A percentile compares a stretch with the other conserved stretches of the same genome.
phyloP scores from a whole-genome alignment of 2,888 invertebrate genomes.

The Augochlorella aurata region DNA sequence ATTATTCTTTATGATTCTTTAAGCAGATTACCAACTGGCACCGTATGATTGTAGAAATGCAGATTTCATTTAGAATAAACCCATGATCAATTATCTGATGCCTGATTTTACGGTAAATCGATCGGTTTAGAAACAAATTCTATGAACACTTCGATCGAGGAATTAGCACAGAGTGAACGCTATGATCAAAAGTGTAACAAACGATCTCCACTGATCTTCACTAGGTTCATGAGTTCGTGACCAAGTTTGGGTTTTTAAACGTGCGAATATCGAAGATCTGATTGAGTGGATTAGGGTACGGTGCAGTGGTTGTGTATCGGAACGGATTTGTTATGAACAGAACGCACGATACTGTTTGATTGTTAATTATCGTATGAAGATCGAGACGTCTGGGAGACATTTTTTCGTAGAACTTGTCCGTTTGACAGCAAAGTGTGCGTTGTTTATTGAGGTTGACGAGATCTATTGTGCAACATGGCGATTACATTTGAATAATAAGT shows the following conservation, averaged over 20 bases:
- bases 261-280: conserved; percentile 37
- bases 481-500: conserved; percentile 54
- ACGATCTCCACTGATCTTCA: conserved; percentile 25
- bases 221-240: conserved; percentile 32
- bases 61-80: not conserved
- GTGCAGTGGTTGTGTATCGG: conserved; percentile 17
- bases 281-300: conserved; percentile 37
- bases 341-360: conserved; percentile 21
- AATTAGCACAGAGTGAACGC: not conserved
- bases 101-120: not conserved
- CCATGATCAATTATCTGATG: not conserved
- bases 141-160: not conserved
- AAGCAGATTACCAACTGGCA: conserved; percentile 1
- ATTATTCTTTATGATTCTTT: conserved; percentile 2
- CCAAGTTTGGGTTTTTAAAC: conserved; percentile 45
- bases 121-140: not conserved
- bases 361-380: conserved; percentile 1
- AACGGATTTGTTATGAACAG: conserved; percentile 31
- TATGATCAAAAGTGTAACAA: not conserved
- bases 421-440: conserved; percentile 29
- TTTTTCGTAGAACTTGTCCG: not conserved
- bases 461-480: conserved; percentile 53
- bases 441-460: conserved; percentile 40
- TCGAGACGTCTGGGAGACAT: not conserved
- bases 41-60: not conserved